Conservation (phyloP, 2,113 vertebrate species). For the Gymnorhina tibicen region DNA sequence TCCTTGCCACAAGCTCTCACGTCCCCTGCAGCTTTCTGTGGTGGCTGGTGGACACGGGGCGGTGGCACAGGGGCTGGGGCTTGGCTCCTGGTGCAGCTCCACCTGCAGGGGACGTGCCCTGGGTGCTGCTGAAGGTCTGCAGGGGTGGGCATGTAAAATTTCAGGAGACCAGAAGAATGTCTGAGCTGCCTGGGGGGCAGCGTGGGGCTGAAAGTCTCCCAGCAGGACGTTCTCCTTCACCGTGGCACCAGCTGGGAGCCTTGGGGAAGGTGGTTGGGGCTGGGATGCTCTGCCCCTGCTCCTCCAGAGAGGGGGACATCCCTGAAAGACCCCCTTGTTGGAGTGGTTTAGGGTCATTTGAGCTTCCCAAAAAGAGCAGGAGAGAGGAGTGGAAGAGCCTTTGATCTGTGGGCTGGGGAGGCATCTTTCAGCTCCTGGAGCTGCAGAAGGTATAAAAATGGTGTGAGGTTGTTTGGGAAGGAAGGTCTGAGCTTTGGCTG, state of each 20-base stretch:
- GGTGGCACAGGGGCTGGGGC: neutral
- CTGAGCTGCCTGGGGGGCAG: neutral
- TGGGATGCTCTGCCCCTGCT: neutral
- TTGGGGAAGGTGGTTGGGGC: neutral
- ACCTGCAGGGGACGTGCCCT: fast-evolving
- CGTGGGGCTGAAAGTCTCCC: neutral
- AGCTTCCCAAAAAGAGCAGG: neutral
- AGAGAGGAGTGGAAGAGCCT: neutral
- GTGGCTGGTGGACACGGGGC: neutral
- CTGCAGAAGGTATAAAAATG: neutral
- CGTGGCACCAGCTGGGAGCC: neutral
- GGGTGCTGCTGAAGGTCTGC: neutral
- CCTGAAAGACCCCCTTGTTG: neutral
- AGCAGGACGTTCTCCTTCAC: neutral
- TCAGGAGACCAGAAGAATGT: neutral
- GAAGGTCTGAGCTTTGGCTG: neutral
- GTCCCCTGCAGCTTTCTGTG: neutral
- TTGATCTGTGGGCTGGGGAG: neutral
- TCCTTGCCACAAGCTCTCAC: conserved; percentile 12
- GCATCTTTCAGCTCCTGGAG: neutral
- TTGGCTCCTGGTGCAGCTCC: neutral
- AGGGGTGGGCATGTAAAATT: neutral
- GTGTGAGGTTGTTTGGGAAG: neutral
- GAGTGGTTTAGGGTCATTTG: neutral
- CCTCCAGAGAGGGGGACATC: neutral